phyloP scores from a whole-genome alignment of 2,888 invertebrate genomes.

The Catonia carolina region DNA sequence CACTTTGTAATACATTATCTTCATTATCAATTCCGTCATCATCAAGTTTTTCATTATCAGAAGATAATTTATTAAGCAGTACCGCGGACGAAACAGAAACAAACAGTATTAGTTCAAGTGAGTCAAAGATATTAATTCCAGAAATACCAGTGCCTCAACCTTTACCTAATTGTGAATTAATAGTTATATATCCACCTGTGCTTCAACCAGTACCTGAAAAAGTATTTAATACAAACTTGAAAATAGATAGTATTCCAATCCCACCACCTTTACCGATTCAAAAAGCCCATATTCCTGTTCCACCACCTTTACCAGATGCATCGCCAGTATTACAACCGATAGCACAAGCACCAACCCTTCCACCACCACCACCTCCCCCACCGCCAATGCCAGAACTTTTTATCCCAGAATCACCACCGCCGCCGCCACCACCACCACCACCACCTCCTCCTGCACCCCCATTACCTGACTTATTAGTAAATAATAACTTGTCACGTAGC shows the following conservation, averaged over 20 bases:
- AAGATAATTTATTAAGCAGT: too few species aligned
- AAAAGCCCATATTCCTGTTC: constrained; percentile 1
- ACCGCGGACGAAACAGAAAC: too few species aligned
- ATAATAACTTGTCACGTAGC: too few species aligned
- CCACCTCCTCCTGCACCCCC: constrained; percentile 2
- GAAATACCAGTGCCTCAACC: constrained; percentile 24
- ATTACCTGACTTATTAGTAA: too few species aligned
- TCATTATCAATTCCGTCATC: too few species aligned
- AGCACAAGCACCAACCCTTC: constrained; percentile 5
- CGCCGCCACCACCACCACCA: background rate
- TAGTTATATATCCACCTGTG: too few species aligned
- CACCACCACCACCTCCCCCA: constrained; percentile 19
- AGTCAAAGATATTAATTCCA: background rate
- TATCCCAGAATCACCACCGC: constrained; percentile 2
- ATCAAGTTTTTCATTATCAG: too few species aligned
- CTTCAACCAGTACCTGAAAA: too few species aligned
- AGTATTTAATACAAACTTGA: too few species aligned
- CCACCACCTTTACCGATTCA: constrained; percentile 17
- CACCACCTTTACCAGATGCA: constrained; percentile 16
- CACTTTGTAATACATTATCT: too few species aligned
- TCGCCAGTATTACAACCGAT: constrained; percentile 22
- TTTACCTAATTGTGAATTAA: constrained; percentile 19
- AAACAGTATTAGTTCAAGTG: too few species aligned
- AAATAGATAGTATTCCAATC: constrained; percentile 5
- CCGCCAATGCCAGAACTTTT: constrained; percentile 14